Conservation (phyloP, 2,797 vertebrate genomes). For the Pangasius larnaudii region DNA sequence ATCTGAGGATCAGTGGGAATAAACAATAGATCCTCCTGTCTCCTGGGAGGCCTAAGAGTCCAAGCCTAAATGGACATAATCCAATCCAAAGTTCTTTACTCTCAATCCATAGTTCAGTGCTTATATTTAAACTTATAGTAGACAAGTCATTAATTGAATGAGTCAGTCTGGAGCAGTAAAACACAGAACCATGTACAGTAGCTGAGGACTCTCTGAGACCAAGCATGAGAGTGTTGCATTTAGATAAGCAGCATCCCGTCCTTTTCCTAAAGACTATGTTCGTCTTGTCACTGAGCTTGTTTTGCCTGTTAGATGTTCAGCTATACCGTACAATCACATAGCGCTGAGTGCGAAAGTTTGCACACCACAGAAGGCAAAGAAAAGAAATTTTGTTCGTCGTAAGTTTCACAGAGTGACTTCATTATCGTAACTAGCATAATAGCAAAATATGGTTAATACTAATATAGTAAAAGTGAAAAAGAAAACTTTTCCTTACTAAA, state of each 20-base stretch:
- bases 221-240: slow-evolving; percentile 12
- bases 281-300: slow-evolving; percentile 35
- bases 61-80: slow-evolving; percentile 71
- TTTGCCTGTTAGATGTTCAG: slow-evolving; percentile 31
- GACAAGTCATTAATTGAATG: background rate
- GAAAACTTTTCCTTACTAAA: background rate
- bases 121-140: background rate
- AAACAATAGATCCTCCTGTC: slow-evolving; percentile 78
- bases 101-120: slow-evolving; percentile 49
- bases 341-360: background rate
- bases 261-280: background rate
- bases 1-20: slow-evolving; percentile 79
- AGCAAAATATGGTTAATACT: background rate
- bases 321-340: background rate
- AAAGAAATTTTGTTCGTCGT: background rate
- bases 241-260: background rate
- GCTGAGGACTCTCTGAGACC: background rate
- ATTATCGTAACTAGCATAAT: background rate
- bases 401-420: background rate
- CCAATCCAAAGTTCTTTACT: slow-evolving; percentile 70
- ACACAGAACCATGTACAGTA: background rate
- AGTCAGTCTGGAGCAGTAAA: background rate
- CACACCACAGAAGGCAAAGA: background rate
- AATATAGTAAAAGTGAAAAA: background rate
- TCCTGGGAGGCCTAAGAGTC: slow-evolving; percentile 69